Conservation (phyloP, 1,140 invertebrate species). For the Anoplolepis gracilipes region DNA sequence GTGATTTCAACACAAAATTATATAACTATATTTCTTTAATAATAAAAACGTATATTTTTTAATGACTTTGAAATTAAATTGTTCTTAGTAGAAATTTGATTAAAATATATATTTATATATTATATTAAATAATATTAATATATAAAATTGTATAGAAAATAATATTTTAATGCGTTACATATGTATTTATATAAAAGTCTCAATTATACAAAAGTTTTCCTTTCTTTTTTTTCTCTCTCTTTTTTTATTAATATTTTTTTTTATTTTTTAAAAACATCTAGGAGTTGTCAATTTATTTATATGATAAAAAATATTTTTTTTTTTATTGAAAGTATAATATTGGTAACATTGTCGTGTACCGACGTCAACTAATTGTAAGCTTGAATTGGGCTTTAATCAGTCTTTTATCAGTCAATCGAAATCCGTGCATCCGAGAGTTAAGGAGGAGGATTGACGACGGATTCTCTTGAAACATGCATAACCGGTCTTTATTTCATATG, state of each 20-base stretch:
- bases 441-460: neutral
- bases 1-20: neutral
- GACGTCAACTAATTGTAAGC: too few species aligned
- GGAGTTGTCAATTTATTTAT: neutral
- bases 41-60: neutral
- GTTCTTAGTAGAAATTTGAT: neutral
- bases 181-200: neutral
- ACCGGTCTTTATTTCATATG: conserved; percentile 11
- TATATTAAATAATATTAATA: too few species aligned
- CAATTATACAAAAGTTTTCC: too few species aligned
- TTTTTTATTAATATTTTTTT: too few species aligned
- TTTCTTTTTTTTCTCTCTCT: neutral
- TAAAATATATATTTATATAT: neutral
- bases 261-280: neutral
- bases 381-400: neutral
- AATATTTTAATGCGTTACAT: neutral
- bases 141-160: neutral
- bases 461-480: conserved; percentile 17
- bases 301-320: neutral
- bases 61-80: neutral
- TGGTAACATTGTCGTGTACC: neutral
- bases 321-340: neutral
- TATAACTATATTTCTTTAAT: neutral
- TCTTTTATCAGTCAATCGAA: neutral
- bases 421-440: neutral